Base-by-base conservation (phyloP, 2,888 invertebrate genomes). In the Smittia aterrima region DNA sequence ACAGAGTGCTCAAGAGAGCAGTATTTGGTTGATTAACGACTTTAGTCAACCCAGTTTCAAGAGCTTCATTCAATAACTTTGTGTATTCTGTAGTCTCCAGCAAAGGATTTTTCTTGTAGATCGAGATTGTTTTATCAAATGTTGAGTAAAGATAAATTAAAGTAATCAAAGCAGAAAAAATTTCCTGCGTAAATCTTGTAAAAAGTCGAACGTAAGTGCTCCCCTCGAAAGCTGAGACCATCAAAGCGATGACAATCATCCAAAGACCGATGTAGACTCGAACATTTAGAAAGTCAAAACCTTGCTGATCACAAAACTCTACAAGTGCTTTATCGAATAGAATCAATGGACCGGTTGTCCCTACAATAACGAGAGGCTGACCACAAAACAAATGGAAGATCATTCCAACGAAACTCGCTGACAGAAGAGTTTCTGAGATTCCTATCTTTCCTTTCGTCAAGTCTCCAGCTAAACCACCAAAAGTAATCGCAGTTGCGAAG, bases 111-210 rank as follows among this genome's bases (percentile, higher is more conserved):
- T 3, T 91, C 82, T 92, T 92, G 16, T 89, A 88, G 75, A 92
- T 91, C 64, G 92, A 92, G 76, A 92, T 90, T 76, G 86, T 81
- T 77, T 90, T 88, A 66, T 88, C 83, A 0, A 92, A 92, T 64
- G 64, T 64, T 22, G 64, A 64, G n/a, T 64, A 27, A n/a, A 64
- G 27, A 83, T 98, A 98, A 78, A 99, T 91, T 77, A 97, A 84
- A 0, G 98, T 97, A 78, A 99, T 98, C 75, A 99, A 86, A n/a
- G 95, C 93, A 1, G 98, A 95, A 83, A 98, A 98, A 73, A 98
- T 96, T 82, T 99, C 98, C 82, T 98, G 97, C 0, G 96, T 96
- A 83, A 98, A 99, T 75, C 98, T 84, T 1, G 95, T 93, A 77
- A 97, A 92, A 79, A 92, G 88, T 77, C 94, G 92, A 3, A 98